Base-by-base conservation (phyloP, 2,797 vertebrate genomes). In the Steatocranus sp. region DNA sequence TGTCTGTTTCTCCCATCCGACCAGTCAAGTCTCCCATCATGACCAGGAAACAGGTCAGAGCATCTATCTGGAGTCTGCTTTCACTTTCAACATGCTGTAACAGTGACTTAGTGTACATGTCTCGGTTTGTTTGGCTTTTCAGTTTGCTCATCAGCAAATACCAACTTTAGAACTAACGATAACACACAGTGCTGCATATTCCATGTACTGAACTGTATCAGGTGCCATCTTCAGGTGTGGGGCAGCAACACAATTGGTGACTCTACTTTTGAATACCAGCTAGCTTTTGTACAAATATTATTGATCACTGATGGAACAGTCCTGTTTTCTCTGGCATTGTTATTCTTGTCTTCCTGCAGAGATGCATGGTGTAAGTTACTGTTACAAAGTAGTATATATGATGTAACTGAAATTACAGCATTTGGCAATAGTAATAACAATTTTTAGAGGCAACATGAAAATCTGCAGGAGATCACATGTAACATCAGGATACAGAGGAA, bases 1-100 rank as follows among this genome's bases (percentile, higher is more conserved):
- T 97, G 81, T 98, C 98, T 1, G 96, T 98, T 20, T 99, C 98
- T 6, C 97, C 98, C 66, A 98, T 99, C 90, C 97, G 98, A 95
- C 97, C 98, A 4, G 97, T 99, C 38, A 99, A 96, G 92, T 99
- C 98, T 41, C 98, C 98, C 1, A 14, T 97, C 53, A 96, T 98
- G 80, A 89, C 92, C 46, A 96, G 97, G 36, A 98, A 97, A 94
- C 94, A 96, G 88, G 89, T 96, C 27, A 83, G 91, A 15, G 34
- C 43, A 10, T 12, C 43, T 73, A 73, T 15, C 12, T n/a, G 20
- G 36, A 41, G 11, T 34, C 53, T 2, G 8, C 34, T 10, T 50
- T 34, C 20, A 61, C 30, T n/a, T 17, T 49, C 17, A 49, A 3
- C 10, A 51, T 23, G 50, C 11, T 51, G 50, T 12, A 12, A 7